These are phyloP conservation scores for Chrysocyon brachyurus DNA, from an alignment of 2,797 vertebrate genomes.

Conservation along the genomic window DNA sequence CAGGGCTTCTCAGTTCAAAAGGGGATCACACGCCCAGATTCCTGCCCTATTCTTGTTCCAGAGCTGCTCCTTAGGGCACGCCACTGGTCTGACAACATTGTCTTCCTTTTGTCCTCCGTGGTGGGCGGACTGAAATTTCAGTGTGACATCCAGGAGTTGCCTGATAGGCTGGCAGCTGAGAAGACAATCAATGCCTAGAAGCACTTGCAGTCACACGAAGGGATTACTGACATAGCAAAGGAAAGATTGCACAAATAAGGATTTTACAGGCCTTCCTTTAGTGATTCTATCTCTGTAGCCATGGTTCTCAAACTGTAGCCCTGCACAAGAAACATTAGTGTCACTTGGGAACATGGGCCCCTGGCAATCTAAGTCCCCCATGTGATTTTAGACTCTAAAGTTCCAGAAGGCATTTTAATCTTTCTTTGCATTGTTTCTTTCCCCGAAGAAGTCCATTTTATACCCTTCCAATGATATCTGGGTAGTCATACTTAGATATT, in stretches of 20 bases:
- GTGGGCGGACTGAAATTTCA: neutral
- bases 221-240: neutral
- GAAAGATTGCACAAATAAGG: neutral
- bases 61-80: neutral
- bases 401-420: neutral
- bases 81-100: neutral
- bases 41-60: neutral
- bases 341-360: neutral
- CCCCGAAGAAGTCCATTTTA: neutral
- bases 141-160: neutral
- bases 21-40: neutral
- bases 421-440: neutral
- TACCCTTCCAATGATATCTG: neutral
- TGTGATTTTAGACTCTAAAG: neutral
- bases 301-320: neutral
- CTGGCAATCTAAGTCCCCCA: neutral
- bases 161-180: neutral
- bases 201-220: too few relatives aligned
- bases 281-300: neutral
- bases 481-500: neutral
- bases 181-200: too few relatives aligned
- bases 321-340: neutral
- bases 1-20: neutral
- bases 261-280: neutral
- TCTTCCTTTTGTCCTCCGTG: neutral